phyloP scores from a whole-genome alignment of 1,140 invertebrate species.

The Drosophila nannoptera region DNA sequence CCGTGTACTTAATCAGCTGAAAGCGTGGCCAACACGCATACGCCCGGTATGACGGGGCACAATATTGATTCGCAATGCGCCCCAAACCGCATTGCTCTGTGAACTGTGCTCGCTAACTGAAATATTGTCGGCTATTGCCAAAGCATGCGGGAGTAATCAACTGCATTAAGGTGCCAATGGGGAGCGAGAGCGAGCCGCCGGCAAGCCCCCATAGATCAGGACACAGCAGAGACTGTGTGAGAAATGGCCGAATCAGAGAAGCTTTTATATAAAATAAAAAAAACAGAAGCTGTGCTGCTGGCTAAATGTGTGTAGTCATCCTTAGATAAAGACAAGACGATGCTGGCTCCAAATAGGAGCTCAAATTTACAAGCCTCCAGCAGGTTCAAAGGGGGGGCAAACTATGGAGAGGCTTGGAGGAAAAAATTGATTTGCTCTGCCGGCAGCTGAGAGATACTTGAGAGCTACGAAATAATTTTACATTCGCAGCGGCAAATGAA shows the following conservation, averaged over 20 bases:
- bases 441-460: background rate
- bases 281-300: slow-evolving; percentile 1
- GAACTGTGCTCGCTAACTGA: slow-evolving; percentile 7
- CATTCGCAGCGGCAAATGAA: too few relatives aligned
- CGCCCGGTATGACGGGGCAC: slow-evolving; percentile 29
- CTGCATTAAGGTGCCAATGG: slow-evolving; percentile 9
- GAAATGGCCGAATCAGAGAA: slow-evolving; percentile 19
- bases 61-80: slow-evolving; percentile 23
- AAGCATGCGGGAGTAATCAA: slow-evolving; percentile 22
- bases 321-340: slow-evolving; percentile 1
- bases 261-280: background rate
- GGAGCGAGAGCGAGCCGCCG: background rate
- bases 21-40: slow-evolving; percentile 49
- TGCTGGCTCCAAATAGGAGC: background rate
- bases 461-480: background rate
- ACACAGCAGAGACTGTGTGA: background rate
- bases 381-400: background rate
- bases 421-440: background rate
- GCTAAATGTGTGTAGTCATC: slow-evolving; percentile 8
- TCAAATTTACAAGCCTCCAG: background rate
- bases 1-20: slow-evolving; percentile 42
- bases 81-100: too few relatives aligned
- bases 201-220: background rate
- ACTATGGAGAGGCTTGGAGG: background rate
- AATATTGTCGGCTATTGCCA: slow-evolving; percentile 24